A percentile compares a stretch with the other conserved stretches of the same genome.
Conservation (phyloP, 2,113 vertebrate genomes). For the Phyllopteryx taeniolatus region DNA sequence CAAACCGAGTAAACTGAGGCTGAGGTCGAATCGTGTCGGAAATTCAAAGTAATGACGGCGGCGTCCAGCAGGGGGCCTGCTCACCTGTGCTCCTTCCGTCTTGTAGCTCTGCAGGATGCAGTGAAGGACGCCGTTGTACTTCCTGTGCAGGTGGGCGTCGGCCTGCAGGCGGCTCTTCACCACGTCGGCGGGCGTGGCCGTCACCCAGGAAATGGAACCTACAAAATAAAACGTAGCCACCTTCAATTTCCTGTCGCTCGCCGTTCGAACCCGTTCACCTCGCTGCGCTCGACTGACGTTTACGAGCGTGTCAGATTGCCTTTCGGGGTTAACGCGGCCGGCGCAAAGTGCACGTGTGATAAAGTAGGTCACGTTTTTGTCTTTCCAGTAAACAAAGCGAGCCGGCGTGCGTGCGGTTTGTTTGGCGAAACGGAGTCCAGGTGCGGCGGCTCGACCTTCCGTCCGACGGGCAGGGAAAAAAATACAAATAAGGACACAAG, state of each 20-base stretch:
- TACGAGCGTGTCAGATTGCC: background rate
- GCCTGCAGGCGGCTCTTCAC: conserved; percentile 95
- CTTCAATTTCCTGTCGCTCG: background rate
- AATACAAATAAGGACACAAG: too few relatives aligned
- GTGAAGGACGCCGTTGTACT: conserved; percentile 86
- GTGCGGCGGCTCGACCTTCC: too few relatives aligned
- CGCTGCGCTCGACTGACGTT: background rate
- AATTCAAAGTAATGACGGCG: background rate
- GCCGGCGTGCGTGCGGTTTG: background rate
- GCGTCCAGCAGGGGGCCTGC: background rate
- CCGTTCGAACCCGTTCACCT: background rate
- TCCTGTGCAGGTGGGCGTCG: conserved; percentile 83
- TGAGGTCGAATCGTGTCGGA: too few relatives aligned
- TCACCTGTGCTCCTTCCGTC: conserved; percentile 88
- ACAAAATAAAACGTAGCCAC: conserved; percentile 1
- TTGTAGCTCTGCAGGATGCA: conserved; percentile 89
- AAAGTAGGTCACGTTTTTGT: background rate
- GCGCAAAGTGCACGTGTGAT: background rate
- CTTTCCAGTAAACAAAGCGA: background rate
- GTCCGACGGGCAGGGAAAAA: too few relatives aligned
- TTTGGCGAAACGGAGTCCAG: background rate
- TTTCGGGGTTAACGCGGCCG: background rate
- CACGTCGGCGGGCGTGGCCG: conserved; percentile 90
- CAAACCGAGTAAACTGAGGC: too few relatives aligned
- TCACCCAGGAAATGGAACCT: conserved; percentile 95